A percentile compares a stretch with the other conserved stretches of the same genome.
Evolutionary conservation across 2,797 vertebrate genomes (phyloP).

Genomic region (Apogon talboti): DNA sequence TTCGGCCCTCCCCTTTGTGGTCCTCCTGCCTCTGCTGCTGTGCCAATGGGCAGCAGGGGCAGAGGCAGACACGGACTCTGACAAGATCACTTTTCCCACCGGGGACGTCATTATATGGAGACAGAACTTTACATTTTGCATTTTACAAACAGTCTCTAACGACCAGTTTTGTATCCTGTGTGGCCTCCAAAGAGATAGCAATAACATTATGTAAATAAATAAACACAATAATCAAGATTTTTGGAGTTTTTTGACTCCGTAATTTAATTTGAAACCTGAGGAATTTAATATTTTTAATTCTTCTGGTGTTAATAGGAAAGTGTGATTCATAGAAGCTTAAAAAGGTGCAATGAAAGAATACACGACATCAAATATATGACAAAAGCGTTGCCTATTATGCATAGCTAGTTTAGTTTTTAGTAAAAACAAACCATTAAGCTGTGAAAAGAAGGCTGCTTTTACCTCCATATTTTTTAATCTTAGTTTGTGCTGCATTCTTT

Average conservation of each 20-base stretch:
- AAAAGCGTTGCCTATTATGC: too few species aligned
- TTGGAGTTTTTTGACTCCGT: conserved; percentile 1
- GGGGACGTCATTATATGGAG: conserved; percentile 60
- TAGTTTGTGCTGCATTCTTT: too few species aligned
- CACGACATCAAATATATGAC: too few species aligned
- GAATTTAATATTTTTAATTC: too few species aligned
- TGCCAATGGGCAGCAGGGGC: conserved; percentile 72
- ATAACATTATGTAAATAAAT: neutral
- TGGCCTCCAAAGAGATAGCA: neutral
- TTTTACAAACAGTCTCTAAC: conserved; percentile 22
- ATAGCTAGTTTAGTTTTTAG: too few species aligned
- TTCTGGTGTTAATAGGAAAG: too few species aligned
- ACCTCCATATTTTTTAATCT: too few species aligned
- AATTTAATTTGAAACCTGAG: too few species aligned
- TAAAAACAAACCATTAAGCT: too few species aligned
- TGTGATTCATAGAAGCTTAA: too few species aligned
- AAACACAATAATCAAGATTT: neutral
- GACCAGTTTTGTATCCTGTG: conserved; percentile 22
- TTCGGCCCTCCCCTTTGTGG: conserved; percentile 74
- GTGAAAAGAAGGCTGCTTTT: too few species aligned
- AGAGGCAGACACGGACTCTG: conserved; percentile 49
- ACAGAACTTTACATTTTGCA: conserved; percentile 62
- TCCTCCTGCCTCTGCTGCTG: conserved; percentile 65
- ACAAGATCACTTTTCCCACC: conserved; percentile 51
- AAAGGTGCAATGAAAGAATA: too few species aligned